phyloP scores from a whole-genome alignment of 1,140 invertebrate species.

The Zaprionus vittiger region DNA sequence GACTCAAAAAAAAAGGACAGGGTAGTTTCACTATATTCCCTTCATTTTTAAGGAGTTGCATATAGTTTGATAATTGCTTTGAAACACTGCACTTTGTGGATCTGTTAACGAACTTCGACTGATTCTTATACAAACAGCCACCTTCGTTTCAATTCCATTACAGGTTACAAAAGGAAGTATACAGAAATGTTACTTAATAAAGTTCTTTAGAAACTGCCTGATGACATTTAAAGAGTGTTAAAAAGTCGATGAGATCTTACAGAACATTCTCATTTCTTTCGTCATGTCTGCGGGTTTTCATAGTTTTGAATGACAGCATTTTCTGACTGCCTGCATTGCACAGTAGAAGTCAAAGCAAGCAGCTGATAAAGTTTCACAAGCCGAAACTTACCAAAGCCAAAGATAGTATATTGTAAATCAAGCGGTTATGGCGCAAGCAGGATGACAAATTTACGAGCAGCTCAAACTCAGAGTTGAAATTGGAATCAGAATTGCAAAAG shows the following conservation, averaged over 20 bases:
- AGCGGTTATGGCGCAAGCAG: conserved; percentile 55
- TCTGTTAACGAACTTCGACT: too few relatives aligned
- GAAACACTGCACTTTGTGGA: neutral
- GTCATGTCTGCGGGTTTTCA: conserved; percentile 38
- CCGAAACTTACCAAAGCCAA: conserved; percentile 37
- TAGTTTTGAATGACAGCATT: conserved; percentile 48
- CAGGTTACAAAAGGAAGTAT: neutral
- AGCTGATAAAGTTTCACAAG: conserved; percentile 65
- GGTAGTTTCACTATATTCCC: conserved; percentile 28
- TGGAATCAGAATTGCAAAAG: conserved; percentile 24
- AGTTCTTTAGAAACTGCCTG: neutral
- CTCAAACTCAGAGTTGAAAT: conserved; percentile 7
- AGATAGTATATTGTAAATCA: conserved; percentile 63
- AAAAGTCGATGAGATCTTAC: neutral
- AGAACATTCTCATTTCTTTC: conserved; percentile 6
- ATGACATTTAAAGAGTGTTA: neutral
- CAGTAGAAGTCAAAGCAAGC: conserved; percentile 22
- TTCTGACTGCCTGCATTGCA: conserved; percentile 42
- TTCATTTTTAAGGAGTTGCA: neutral
- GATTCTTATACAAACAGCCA: neutral
- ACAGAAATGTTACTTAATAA: neutral
- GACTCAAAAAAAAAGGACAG: conserved; percentile 6
- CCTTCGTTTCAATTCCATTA: neutral
- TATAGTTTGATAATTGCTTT: neutral
- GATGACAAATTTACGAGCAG: conserved; percentile 60